Conservation (phyloP, 2,113 vertebrate genomes). For the Dicentrarchus labrax region DNA sequence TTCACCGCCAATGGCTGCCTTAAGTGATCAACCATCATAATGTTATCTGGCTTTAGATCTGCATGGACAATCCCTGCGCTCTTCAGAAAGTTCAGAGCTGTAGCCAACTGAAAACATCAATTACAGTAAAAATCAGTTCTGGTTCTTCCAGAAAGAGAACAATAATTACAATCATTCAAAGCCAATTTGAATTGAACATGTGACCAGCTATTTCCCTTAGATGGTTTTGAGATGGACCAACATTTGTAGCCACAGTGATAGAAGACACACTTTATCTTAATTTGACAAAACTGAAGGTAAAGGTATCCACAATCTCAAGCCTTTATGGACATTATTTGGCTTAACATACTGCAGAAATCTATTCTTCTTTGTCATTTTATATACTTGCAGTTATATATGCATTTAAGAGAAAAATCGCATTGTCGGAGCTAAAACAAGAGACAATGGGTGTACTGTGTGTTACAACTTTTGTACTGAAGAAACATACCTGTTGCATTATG, state of each 20-base stretch:
- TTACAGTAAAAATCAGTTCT: not conserved
- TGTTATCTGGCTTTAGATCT: conserved; percentile 28
- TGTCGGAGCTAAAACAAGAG: no score
- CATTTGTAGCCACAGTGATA: no score
- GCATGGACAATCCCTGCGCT: not conserved
- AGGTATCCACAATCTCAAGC: not conserved
- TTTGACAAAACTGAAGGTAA: no score
- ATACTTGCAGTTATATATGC: no score
- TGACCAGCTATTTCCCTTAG: not conserved
- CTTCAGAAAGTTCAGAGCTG: not conserved
- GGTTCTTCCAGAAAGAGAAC: not conserved
- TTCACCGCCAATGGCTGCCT: conserved; percentile 4
- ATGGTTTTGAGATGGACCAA: no score
- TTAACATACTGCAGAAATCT: no score
- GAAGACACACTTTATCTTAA: no score
- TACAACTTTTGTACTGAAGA: not conserved
- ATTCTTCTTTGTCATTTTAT: no score
- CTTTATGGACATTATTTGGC: not conserved
- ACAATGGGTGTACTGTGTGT: no score
- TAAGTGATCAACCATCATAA: conserved; percentile 35
- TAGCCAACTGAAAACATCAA: conserved; percentile 29
- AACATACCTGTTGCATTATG: conserved; percentile 18
- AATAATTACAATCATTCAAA: not conserved
- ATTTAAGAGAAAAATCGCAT: not conserved
- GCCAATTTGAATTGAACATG: not conserved